Evolutionary conservation across 2,113 vertebrate species (phyloP).

Genomic region (Noturus placidus): DNA sequence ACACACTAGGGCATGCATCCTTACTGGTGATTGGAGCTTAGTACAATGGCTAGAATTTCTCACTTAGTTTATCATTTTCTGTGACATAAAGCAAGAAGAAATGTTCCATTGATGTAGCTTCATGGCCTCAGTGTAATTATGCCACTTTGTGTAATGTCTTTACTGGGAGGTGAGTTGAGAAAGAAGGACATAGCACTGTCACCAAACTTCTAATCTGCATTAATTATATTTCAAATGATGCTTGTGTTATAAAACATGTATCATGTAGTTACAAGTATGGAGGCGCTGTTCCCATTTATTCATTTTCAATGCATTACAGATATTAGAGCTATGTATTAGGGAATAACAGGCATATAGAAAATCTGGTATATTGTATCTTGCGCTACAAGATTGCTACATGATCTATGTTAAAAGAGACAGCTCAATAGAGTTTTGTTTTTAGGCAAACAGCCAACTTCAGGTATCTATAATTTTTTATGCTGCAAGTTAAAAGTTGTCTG

Average conservation of each 20-base stretch:
- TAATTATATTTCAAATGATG: not conserved
- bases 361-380: not conserved
- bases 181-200: not conserved
- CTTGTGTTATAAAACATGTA: not conserved
- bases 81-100: not conserved
- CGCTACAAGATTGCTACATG: not conserved
- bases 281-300: not conserved
- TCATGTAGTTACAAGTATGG: not conserved
- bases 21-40: conserved; percentile 25
- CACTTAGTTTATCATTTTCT: not conserved
- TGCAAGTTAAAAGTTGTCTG: not conserved
- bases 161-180: not conserved
- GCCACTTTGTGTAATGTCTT: not conserved
- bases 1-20: conserved; percentile 6
- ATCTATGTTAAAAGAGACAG: too few species aligned
- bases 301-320: not conserved
- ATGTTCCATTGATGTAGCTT: conserved; percentile 18
- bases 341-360: not conserved
- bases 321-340: not conserved
- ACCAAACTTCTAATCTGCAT: conserved; percentile 1
- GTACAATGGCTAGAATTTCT: not conserved
- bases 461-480: too few species aligned
- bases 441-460: too few species aligned
- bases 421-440: too few species aligned
- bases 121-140: not conserved